Evolutionary conservation across 1,140 invertebrate genomes (phyloP).

Genomic region (Vollenhovia emeryi): DNA sequence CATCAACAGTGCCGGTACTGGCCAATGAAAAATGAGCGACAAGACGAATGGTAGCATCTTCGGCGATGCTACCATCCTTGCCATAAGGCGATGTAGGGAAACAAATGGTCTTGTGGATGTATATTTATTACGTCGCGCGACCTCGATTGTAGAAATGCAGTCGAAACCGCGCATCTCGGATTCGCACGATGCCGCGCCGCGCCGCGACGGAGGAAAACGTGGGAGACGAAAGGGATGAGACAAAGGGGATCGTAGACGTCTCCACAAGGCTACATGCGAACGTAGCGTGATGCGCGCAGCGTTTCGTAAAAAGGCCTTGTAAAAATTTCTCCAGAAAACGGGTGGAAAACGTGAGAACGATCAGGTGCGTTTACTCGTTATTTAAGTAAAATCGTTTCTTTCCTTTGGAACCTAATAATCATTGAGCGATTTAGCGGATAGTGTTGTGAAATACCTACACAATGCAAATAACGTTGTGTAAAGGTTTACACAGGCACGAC

Average conservation of each 20-base stretch:
- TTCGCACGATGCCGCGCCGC: conserved; percentile 23
- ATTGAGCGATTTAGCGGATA: not conserved
- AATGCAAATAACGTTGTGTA: not conserved
- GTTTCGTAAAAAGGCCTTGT: not conserved
- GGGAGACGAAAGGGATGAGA: not conserved
- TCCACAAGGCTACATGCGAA: not conserved
- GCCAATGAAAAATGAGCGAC: conserved; percentile 73
- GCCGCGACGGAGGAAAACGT: not conserved
- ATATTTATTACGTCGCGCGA: conserved; percentile 77
- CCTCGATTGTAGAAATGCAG: conserved; percentile 25
- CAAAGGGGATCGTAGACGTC: not conserved
- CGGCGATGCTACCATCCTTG: conserved; percentile 44
- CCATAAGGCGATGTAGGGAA: conserved; percentile 77
- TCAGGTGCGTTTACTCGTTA: not conserved
- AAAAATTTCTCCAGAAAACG: not conserved
- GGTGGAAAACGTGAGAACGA: conserved; percentile 10
- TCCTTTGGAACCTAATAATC: not conserved
- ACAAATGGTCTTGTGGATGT: conserved; percentile 79
- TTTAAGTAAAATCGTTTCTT: not conserved
- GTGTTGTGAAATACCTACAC: not conserved
- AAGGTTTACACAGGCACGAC: conserved; percentile 31
- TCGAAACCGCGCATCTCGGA: conserved; percentile 29
- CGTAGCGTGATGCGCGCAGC: not conserved
- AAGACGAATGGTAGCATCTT: conserved; percentile 78
- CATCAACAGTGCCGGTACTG: conserved; percentile 39